Evolutionary conservation across 1,140 invertebrate genomes (phyloP).

Genomic region (Drosophila asahinai): DNA sequence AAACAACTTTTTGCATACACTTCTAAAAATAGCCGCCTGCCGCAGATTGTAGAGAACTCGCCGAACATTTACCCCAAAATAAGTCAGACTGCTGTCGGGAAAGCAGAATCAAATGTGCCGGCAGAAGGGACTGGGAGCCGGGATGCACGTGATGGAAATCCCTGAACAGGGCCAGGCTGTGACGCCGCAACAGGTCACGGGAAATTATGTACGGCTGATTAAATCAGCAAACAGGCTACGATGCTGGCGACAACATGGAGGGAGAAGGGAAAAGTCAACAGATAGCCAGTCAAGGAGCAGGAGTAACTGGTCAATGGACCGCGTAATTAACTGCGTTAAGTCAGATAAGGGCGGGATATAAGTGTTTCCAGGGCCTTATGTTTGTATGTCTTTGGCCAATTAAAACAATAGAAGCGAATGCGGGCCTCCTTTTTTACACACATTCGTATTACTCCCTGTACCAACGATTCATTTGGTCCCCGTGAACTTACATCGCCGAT

Average conservation of each 20-base stretch:
- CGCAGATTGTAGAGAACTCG: constrained; percentile 1
- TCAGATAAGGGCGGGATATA: neutral
- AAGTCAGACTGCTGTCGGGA: neutral
- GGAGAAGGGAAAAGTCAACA: constrained; percentile 11
- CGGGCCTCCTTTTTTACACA: neutral
- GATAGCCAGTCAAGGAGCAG: constrained; percentile 1
- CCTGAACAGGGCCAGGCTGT: constrained; percentile 5
- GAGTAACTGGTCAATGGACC: constrained; percentile 25
- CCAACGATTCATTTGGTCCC: neutral
- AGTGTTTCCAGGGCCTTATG: neutral
- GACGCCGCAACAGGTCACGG: constrained; percentile 33
- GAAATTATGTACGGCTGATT: constrained; percentile 53
- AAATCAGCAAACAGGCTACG: constrained; percentile 25
- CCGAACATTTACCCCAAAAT: constrained; percentile 9
- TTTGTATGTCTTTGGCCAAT: no score
- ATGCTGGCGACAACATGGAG: neutral
- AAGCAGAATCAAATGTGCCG: neutral
- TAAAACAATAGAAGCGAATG: neutral
- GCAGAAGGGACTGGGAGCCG: neutral
- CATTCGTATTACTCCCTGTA: neutral
- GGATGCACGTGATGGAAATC: constrained; percentile 24
- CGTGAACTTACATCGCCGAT: constrained; percentile 26
- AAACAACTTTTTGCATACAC: constrained; percentile 19
- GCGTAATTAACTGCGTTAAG: constrained; percentile 19
- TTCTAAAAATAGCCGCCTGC: constrained; percentile 24